phyloP scores from a whole-genome alignment of 2,113 vertebrate genomes.

The Chamaea fasciata region DNA sequence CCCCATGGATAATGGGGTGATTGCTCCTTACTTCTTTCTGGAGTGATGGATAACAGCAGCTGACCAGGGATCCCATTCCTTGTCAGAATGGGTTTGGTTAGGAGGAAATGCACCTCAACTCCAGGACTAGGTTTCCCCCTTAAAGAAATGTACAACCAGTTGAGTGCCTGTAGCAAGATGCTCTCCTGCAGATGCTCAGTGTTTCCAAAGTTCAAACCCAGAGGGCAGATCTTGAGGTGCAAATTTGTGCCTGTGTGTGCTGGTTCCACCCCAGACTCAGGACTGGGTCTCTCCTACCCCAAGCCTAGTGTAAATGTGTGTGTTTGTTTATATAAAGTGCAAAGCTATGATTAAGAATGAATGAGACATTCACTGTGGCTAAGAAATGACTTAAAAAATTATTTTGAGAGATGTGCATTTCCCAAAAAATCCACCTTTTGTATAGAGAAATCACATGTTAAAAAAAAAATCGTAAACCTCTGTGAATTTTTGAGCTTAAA shows the following conservation, averaged over 20 bases:
- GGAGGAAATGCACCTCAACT: not conserved
- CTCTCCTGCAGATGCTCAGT: not conserved
- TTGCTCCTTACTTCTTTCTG: not conserved
- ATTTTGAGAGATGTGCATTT: not conserved
- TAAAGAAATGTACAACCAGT: not conserved
- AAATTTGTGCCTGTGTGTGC: fast-evolving
- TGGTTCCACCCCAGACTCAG: not conserved
- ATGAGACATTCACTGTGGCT: not conserved
- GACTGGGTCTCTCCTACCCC: not conserved
- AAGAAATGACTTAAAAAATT: not conserved
- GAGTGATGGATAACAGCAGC: not conserved
- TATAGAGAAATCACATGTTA: not conserved
- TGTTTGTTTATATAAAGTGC: not conserved
- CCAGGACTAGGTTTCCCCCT: not conserved
- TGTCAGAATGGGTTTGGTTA: not conserved
- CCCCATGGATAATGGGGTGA: not conserved
- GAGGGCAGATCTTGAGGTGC: not conserved
- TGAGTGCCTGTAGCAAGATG: not conserved
- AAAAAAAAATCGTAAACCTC: not conserved
- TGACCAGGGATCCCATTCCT: not conserved
- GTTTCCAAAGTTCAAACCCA: not conserved
- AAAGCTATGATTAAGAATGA: not conserved
- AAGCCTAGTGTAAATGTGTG: not conserved
- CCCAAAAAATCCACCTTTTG: not conserved
- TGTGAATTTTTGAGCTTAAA: not conserved